A percentile compares a stretch with the other conserved stretches of the same genome.
phyloP scores from a whole-genome alignment of 1,140 invertebrate genomes.

The Lepidurus couesii region DNA sequence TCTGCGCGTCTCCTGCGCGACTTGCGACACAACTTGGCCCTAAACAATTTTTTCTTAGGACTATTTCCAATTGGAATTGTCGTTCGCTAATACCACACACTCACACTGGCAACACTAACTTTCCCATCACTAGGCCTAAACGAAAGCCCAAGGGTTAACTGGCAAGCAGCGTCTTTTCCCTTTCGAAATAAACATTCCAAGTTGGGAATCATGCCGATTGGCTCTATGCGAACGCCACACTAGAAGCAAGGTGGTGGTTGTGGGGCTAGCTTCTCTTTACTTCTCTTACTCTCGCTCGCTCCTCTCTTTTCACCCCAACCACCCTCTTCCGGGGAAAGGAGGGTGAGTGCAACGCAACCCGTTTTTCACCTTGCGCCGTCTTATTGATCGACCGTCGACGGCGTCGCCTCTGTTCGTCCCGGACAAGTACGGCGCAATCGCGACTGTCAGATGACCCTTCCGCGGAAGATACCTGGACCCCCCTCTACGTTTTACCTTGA shows the following conservation, averaged over 20 bases:
- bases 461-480: not conserved
- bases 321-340: not conserved
- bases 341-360: not conserved
- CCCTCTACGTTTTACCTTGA: not conserved
- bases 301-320: not conserved
- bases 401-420: not conserved
- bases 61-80: not conserved
- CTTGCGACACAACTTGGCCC: not conserved
- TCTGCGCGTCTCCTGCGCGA: slow-evolving; percentile 16
- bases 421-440: not conserved
- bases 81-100: too few species aligned
- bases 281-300: not conserved
- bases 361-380: not conserved
- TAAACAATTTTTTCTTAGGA: not conserved
- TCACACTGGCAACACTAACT: not conserved
- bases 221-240: not conserved
- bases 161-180: too few species aligned
- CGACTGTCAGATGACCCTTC: not conserved
- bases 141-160: too few species aligned
- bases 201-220: not conserved
- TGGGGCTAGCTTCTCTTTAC: not conserved
- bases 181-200: not conserved
- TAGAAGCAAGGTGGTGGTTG: not conserved
- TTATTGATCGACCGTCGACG: not conserved
- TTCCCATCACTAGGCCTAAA: not conserved